Base-by-base conservation (phyloP, 1,140 invertebrate genomes). In the Matsumurasca onukii region DNA sequence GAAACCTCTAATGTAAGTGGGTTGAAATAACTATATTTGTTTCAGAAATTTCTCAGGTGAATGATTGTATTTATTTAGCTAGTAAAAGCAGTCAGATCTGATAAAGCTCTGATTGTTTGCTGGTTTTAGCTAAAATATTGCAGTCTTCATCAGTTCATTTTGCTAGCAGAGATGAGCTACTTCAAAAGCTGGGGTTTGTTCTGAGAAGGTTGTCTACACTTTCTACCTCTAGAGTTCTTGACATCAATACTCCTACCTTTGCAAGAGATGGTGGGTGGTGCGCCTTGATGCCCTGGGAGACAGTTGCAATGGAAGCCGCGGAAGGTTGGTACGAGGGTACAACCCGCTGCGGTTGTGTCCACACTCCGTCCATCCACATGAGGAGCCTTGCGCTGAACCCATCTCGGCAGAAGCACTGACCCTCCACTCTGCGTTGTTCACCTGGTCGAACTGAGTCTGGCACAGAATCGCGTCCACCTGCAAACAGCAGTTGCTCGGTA, bases 271-370 rank as follows among this genome's bases (percentile, higher is more conserved):
- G 86, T 82, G 0, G 93, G 93, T 17, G 93, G 93, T 59, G 88
- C 86, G 88, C 20, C 93, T 92, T 93, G 84, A 77, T 88, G 97
- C 9, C 95, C 95, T 22, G 85, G 85, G 72, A 90, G 88, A 80
- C 97, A 98, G 69, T 92, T 88, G 79, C 97, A 98, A 68, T 86
- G 85, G 79, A 88, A 97, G 57, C 89, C 96, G 17, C 88, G 86
- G 84, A 0, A 88, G 88, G 76, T 98, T 98, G 1, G 86, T 81
- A 78, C 97, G 98, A 24, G 93, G 86, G 76, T 90, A 88, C 9
- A 86, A 83, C 63, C 96, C 96, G 75, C 95, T n/a, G 97, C 45
- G 84, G 86, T 75, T 88, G 88, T 20, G 79, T 30, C 80, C 72
- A 77, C 94, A 97, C 80, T 97, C 94, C 75, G 75, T 95, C 93